These are phyloP conservation scores for Argyresthia albistria DNA, from an alignment of 2,888 invertebrate species.

Conservation along the genomic window DNA sequence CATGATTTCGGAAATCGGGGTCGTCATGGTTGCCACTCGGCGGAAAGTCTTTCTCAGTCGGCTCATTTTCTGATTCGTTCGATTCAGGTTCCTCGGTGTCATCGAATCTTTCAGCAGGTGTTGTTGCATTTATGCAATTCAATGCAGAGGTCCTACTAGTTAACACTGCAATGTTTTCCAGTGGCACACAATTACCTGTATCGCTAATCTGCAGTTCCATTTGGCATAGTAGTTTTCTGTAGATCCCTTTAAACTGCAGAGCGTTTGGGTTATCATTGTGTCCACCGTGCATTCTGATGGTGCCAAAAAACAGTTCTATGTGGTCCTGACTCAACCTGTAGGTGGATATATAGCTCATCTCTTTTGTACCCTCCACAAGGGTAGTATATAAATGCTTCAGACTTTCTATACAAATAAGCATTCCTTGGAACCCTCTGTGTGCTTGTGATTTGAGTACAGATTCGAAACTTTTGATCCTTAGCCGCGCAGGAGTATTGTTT, in stretches of 20 bases:
- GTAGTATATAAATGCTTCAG: neutral
- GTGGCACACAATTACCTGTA: constrained; percentile 12
- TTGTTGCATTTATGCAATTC: constrained; percentile 6
- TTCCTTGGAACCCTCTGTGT: constrained; percentile 2
- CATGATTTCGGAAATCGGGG: constrained; percentile 6
- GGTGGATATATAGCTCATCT: neutral
- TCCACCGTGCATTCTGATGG: constrained; percentile 12
- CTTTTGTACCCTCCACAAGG: neutral
- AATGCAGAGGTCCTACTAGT: constrained; percentile 10
- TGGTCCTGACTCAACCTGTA: constrained; percentile 13
- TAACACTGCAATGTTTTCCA: constrained; percentile 12
- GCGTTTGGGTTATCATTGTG: constrained; percentile 13
- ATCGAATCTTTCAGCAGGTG: neutral
- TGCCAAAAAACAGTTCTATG: constrained; percentile 9
- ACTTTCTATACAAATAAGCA: constrained; percentile 4
- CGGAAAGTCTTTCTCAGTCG: neutral
- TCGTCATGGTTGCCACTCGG: too few relatives aligned
- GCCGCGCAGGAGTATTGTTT: neutral
- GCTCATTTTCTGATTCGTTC: neutral
- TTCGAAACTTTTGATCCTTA: neutral
- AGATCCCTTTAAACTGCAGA: constrained; percentile 11
- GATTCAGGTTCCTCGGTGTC: neutral
- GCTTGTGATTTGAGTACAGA: constrained; percentile 5
- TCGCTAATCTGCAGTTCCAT: constrained; percentile 10
- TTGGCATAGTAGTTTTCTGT: constrained; percentile 12